Base-by-base conservation (phyloP, 2,797 vertebrate genomes). In the Acrossocheilus fasciatus region DNA sequence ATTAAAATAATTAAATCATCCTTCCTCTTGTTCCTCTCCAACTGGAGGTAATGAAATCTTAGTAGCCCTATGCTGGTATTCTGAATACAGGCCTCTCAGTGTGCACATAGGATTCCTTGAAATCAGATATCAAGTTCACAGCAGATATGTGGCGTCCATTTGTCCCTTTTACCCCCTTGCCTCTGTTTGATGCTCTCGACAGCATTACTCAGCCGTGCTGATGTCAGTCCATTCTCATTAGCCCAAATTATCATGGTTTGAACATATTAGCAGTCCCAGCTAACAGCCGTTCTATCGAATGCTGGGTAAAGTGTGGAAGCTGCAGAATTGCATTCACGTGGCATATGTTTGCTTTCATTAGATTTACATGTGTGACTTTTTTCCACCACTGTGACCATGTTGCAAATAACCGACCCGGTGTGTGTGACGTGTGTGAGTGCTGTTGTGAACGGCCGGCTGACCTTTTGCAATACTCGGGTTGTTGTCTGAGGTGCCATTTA, bases 1-100 rank as follows among this genome's bases (percentile, higher is more conserved):
- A 95, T 96, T 96, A 95, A 89, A 95, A 94, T 95, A 95, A 96
- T 96, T 92, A 92, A 95, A 96, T 96, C 92, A 91, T 89, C 91
- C 92, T 92, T 92, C 90, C 92, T 93, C 89, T 91, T 86, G 88
- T 92, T 90, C 84, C 89, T 92, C 91, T 72, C 70, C 90, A 87
- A 81, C 87, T 91, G 90, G 88, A 93, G 91, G 89, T 96, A 95
- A 96, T 95, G 91, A 93, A 92, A 95, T 96, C 95, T 93, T 90
- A 92, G 92, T 90, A 91, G 83, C 70, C 74, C 86, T 81, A 88
- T 79, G 85, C 89, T 89, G 77, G 90, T 90, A 81, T 84, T 66
- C 86, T 68, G 89, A 87, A 81, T 88, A 92, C 93, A 94, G 91
- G 92, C 84, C 57, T 82, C 82, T 72, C 88, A 85, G 89, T 94